phyloP scores from a whole-genome alignment of 35 echinoderm and acorn worm genomes.

The Diadema setosum region DNA sequence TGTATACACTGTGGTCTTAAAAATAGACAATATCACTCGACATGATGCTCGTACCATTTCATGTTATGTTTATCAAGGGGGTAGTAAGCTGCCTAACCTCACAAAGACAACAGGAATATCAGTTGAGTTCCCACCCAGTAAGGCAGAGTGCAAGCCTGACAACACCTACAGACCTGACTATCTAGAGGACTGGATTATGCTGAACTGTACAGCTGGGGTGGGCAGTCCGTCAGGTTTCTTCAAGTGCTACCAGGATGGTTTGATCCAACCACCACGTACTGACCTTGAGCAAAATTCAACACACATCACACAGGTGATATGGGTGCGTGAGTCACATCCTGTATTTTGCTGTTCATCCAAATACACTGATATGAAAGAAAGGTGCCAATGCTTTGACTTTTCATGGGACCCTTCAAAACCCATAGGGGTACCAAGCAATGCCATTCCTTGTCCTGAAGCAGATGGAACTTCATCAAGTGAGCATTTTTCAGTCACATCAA shows the following conservation, averaged over 20 bases:
- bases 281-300: background rate
- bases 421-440: background rate
- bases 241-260: background rate
- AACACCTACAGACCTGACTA: too few species aligned
- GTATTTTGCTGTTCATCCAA: background rate
- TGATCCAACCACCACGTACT: background rate
- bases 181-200: background rate
- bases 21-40: too few species aligned
- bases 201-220: background rate
- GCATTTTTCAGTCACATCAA: too few species aligned
- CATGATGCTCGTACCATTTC: too few species aligned
- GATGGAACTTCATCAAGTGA: too few species aligned
- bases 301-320: background rate
- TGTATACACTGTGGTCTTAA: too few species aligned
- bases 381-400: background rate
- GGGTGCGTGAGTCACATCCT: background rate
- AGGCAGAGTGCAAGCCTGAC: too few species aligned
- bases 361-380: background rate
- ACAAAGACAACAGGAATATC: too few species aligned
- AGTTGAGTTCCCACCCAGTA: background rate
- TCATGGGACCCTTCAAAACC: background rate
- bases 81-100: too few species aligned
- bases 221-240: background rate
- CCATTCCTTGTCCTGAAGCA: background rate
- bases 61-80: too few species aligned